A percentile compares a stretch with the other conserved stretches of the same genome.
phyloP scores from a whole-genome alignment of 2,888 invertebrate species.

The Scaptomyza caliginosa region DNA sequence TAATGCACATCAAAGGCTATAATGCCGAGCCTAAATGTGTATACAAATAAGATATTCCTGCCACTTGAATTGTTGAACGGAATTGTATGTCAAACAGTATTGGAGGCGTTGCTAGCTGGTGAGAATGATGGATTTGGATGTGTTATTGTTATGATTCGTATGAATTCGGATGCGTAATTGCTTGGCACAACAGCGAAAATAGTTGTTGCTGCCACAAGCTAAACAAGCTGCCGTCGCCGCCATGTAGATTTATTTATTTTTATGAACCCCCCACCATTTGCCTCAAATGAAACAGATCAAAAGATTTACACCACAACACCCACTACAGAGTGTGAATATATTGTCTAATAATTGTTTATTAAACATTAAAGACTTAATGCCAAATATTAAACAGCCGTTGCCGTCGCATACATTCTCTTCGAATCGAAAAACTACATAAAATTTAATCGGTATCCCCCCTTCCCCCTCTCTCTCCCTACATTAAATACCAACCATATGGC shows the following conservation, averaged over 20 bases:
- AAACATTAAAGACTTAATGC: constrained; percentile 68
- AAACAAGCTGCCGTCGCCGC: constrained; percentile 36
- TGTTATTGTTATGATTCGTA: constrained; percentile 78
- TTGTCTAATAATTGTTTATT: constrained; percentile 79
- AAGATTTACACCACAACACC: constrained; percentile 49
- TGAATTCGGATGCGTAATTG: constrained; percentile 69
- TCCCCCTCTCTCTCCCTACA: background rate
- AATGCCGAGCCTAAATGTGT: constrained; percentile 26
- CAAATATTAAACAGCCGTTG: constrained; percentile 70
- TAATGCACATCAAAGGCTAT: constrained; percentile 51
- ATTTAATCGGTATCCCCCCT: constrained; percentile 48
- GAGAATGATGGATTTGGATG: constrained; percentile 55
- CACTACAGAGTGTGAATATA: constrained; percentile 27
- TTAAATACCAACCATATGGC: constrained; percentile 57
- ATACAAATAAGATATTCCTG: constrained; percentile 15
- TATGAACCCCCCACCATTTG: constrained; percentile 10
- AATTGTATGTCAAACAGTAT: constrained; percentile 55
- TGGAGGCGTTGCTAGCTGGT: constrained; percentile 9
- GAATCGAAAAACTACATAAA: constrained; percentile 54
- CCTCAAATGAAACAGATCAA: constrained; percentile 47
- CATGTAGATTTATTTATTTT: constrained; percentile 61
- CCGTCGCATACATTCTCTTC: constrained; percentile 50
- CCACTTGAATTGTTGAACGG: constrained; percentile 56
- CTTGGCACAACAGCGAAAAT: constrained; percentile 40
- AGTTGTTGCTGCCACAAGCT: constrained; percentile 14